Percentiles rank a stretch among this genome's conserved stretches.
These are phyloP conservation scores for Corythornis madagascariensis DNA, from an alignment of 2,113 vertebrate species.

Conservation along the genomic window DNA sequence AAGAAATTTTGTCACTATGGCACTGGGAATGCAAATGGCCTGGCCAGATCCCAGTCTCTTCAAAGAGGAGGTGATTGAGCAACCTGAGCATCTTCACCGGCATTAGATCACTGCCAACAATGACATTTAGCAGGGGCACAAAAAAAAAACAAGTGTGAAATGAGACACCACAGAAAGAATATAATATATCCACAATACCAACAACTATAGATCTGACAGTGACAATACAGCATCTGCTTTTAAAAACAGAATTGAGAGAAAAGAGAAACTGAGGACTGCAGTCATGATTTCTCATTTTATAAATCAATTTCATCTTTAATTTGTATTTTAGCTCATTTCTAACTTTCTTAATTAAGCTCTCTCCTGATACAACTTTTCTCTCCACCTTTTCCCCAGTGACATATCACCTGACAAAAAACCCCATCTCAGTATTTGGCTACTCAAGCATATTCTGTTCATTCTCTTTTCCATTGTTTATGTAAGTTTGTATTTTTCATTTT, in stretches of 20 bases:
- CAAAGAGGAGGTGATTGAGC: background rate
- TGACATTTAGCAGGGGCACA: background rate
- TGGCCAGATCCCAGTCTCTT: background rate
- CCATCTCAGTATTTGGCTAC: background rate
- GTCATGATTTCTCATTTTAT: background rate
- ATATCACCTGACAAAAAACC: background rate
- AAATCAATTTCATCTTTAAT: background rate
- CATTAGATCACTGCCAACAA: background rate
- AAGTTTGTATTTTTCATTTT: background rate
- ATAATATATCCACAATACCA: background rate
- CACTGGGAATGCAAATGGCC: background rate
- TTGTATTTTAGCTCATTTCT: background rate
- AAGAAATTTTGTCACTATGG: background rate
- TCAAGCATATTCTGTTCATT: background rate
- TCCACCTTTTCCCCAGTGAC: background rate
- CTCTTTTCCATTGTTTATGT: background rate
- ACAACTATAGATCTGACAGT: background rate
- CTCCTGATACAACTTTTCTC: accelerated
- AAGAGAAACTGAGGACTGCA: background rate
- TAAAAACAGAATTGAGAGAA: background rate
- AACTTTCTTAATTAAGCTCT: background rate
- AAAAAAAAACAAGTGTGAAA: constrained; percentile 11
- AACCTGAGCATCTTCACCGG: background rate
- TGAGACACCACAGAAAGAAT: background rate
- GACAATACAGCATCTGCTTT: background rate